Evolutionary conservation across 2,888 invertebrate species (phyloP).

Genomic region (Pyrrhia umbra): DNA sequence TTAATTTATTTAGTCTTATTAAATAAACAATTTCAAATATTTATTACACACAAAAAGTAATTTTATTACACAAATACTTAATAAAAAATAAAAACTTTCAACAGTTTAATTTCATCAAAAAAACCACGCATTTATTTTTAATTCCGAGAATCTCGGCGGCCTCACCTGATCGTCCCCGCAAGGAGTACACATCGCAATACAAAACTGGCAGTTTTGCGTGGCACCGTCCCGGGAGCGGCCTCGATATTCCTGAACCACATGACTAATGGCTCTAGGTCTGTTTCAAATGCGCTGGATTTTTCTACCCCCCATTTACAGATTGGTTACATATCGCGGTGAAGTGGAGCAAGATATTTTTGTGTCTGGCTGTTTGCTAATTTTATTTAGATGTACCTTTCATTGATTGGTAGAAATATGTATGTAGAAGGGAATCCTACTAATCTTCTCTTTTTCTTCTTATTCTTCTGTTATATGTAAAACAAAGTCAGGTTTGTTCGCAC

Average conservation of each 20-base stretch:
- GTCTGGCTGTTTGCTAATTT: too few relatives aligned
- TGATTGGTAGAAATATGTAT: too few relatives aligned
- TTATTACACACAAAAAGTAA: too few relatives aligned
- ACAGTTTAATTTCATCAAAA: neutral
- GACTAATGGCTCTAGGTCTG: slow-evolving; percentile 35
- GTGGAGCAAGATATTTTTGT: neutral
- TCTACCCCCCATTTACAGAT: slow-evolving; percentile 7
- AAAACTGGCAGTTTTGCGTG: slow-evolving; percentile 51
- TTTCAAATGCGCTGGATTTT: slow-evolving; percentile 25
- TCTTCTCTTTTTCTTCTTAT: too few relatives aligned
- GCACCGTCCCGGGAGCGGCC: slow-evolving; percentile 35
- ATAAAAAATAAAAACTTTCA: neutral
- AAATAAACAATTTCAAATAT: too few relatives aligned
- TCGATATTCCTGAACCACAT: slow-evolving; percentile 17
- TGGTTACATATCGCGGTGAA: neutral
- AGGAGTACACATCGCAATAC: slow-evolving; percentile 45
- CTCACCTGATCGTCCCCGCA: slow-evolving; percentile 41
- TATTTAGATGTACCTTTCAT: too few relatives aligned
- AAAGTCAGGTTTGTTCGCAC: too few relatives aligned
- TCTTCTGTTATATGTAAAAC: too few relatives aligned
- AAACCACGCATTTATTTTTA: neutral
- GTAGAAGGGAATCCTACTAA: too few relatives aligned
- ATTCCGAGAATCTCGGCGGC: slow-evolving; percentile 2
- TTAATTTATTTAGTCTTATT: too few relatives aligned
- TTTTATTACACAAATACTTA: too few relatives aligned